phyloP scores from a whole-genome alignment of 2,113 vertebrate species.

The Myanophis thanlyinensis region DNA sequence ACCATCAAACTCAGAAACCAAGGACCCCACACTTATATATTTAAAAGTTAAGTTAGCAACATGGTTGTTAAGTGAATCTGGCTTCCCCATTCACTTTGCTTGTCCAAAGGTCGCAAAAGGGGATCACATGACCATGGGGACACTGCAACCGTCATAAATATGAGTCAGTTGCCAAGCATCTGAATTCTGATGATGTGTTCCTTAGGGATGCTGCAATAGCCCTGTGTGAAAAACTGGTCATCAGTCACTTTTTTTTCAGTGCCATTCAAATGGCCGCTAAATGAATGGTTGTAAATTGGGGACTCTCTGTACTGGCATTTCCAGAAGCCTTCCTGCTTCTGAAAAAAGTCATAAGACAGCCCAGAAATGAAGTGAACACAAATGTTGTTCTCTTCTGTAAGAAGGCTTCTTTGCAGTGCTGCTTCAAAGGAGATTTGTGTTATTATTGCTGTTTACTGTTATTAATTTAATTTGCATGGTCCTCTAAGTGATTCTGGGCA shows the following conservation, averaged over 20 bases:
- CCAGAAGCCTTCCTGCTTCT: neutral
- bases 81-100: neutral
- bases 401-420: neutral
- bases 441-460: neutral
- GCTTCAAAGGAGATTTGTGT: neutral
- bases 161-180: neutral
- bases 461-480: neutral
- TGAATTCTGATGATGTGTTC: neutral
- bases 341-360: neutral
- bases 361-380: neutral
- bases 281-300: neutral
- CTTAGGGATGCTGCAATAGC: neutral
- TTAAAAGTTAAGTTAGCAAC: no score
- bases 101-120: neutral
- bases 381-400: neutral
- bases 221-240: neutral
- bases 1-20: no score
- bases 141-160: neutral
- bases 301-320: neutral
- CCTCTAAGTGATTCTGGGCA: neutral
- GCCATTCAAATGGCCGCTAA: neutral
- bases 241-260: neutral
- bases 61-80: neutral
- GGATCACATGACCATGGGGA: neutral
- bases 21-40: no score